phyloP scores from a whole-genome alignment of 2,888 invertebrate genomes.

The Nomada ruficornis region DNA sequence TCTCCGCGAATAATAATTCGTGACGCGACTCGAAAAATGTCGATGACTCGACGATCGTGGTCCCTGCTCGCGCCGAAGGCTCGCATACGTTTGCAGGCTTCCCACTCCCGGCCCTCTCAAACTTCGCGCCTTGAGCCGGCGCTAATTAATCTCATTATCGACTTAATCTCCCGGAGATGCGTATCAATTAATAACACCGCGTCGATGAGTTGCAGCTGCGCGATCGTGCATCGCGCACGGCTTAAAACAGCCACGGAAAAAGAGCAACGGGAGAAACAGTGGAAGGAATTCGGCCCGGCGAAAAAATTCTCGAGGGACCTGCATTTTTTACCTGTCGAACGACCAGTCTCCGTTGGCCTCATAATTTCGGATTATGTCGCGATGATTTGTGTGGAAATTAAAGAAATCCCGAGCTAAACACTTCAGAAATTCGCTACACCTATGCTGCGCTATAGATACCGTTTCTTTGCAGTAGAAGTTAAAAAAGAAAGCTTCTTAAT shows the following conservation, averaged over 20 bases:
- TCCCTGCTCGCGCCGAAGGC: constrained; percentile 5
- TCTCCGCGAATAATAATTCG: constrained; percentile 51
- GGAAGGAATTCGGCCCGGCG: constrained; percentile 14
- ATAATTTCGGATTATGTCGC: constrained; percentile 33
- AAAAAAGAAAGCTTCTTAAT: not conserved
- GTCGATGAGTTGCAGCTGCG: constrained; percentile 48
- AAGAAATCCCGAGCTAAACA: not conserved
- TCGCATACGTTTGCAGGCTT: constrained; percentile 18
- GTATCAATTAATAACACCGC: constrained; percentile 72
- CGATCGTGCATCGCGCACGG: not conserved
- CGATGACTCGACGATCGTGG: constrained; percentile 53
- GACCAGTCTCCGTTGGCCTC: constrained; percentile 15
- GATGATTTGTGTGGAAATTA: constrained; percentile 32
- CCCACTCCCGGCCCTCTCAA: constrained; percentile 13
- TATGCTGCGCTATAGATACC: too few species aligned
- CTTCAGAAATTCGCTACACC: not conserved
- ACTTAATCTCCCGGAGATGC: constrained; percentile 68
- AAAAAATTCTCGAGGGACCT: not conserved
- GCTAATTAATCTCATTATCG: constrained; percentile 76
- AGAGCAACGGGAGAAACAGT: not conserved
- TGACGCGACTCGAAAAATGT: constrained; percentile 52
- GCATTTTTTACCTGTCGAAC: constrained; percentile 9
- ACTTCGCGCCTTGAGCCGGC: constrained; percentile 39
- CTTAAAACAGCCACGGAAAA: not conserved
- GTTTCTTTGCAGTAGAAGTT: not conserved